Base-by-base conservation (phyloP, 2,113 vertebrate species). In the Odocoileus virginianus region DNA sequence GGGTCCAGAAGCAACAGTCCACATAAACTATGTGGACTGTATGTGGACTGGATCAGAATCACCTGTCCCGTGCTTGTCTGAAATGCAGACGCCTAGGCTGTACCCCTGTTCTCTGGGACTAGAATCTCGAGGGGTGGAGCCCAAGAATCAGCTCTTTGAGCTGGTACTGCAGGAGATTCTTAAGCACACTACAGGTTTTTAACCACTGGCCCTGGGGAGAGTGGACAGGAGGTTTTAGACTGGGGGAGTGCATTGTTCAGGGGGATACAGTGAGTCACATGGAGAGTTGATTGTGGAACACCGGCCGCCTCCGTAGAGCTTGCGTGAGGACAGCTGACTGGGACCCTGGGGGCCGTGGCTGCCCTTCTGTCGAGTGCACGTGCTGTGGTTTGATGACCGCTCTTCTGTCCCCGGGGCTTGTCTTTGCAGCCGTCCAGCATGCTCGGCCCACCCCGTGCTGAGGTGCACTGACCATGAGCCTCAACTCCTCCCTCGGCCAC, bases 401-500 rank as follows among this genome's bases (percentile, higher is more conserved):
- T 82, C 89, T 96, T 93, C 57, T 84, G 89, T 47, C n/a, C 83
- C 47, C 10, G 5, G 47, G 50, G 84, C 50, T 96, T 97, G 94
- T 97, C 43, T 88, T 96, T 96, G 50, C 98, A 98, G 97, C 94
- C 81, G 90, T 89, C 98, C 97, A 98, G 98, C 98, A 99, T 99
- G 99, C 95, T 97, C 94, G 98, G 98, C 95, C 97, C 98, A 94
- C 88, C 93, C 85, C 96, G 43, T 91, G 67, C 98, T 92, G 85
- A 95, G 97, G 95, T 0, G 14, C 97, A 96, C 98, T 99, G 98
- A 99, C 98, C 99, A 99, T 99, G 99, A 99, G 99, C 99, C 98
- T 96, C 99, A 99, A 99, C 96, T 98, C 98, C 92, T 98, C 99
- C 83, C 97, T 99, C 96, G 97, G 98, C 98, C 99, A 99, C 98